phyloP scores from a whole-genome alignment of 2,888 invertebrate species.

The Automeris io region DNA sequence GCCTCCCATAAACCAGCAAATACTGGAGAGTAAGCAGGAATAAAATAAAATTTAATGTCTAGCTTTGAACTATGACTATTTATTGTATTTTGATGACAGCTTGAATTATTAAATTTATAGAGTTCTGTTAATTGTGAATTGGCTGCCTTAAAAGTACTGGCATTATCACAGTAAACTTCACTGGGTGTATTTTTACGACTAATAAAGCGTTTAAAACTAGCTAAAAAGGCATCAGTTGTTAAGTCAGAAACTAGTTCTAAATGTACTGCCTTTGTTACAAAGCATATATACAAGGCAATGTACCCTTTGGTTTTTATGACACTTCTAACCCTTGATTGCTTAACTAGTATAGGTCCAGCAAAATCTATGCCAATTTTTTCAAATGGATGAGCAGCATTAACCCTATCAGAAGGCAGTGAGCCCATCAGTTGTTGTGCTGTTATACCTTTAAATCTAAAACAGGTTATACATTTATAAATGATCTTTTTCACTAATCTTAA shows the following conservation, averaged over 20 bases:
- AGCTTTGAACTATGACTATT: background rate
- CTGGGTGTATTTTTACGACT: constrained; percentile 8
- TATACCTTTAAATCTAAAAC: background rate
- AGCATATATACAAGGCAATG: constrained; percentile 6
- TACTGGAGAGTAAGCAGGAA: background rate
- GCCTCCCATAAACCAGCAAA: background rate
- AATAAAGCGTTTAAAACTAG: constrained; percentile 12
- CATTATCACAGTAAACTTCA: constrained; percentile 11
- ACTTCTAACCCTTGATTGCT: background rate
- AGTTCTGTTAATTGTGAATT: constrained; percentile 2
- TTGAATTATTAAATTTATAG: background rate
- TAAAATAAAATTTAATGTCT: background rate
- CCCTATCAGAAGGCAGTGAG: background rate
- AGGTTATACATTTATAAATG: background rate
- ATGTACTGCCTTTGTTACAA: constrained; percentile 11
- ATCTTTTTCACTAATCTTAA: background rate
- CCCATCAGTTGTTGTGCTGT: background rate
- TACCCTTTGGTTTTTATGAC: constrained; percentile 2
- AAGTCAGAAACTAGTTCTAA: constrained; percentile 12
- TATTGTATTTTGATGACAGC: background rate
- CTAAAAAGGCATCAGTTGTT: constrained; percentile 12
- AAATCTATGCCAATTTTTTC: background rate
- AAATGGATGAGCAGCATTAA: background rate
- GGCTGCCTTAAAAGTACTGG: constrained; percentile 5
- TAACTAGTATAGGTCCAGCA: background rate